Evolutionary conservation across 2,888 invertebrate genomes (phyloP).

Genomic region (Hesperia comma): DNA sequence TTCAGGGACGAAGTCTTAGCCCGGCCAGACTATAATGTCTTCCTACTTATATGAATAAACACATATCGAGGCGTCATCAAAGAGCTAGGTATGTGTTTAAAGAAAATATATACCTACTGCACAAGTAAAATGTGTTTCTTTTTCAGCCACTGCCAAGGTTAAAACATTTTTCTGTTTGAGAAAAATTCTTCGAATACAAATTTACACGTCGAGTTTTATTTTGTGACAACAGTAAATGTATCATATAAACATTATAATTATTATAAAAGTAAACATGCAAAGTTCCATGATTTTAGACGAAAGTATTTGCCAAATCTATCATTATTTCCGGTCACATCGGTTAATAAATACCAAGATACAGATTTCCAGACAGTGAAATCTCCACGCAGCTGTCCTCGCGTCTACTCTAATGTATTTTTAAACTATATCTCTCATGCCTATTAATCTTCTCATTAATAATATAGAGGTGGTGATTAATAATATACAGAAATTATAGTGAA

Average conservation of each 20-base stretch:
- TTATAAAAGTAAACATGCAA: not conserved
- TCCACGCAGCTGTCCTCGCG: constrained; percentile 29
- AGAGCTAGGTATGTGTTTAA: no score
- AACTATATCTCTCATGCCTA: constrained; percentile 18
- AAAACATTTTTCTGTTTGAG: constrained; percentile 6
- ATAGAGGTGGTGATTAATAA: constrained; percentile 16
- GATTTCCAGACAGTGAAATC: constrained; percentile 33
- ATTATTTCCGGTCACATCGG: constrained; percentile 10
- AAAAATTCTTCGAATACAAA: not conserved
- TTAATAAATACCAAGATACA: constrained; percentile 15
- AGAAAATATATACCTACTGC: no score
- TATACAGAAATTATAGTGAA: not conserved
- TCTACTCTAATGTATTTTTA: constrained; percentile 27
- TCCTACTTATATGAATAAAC: not conserved
- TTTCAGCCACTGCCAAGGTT: not conserved
- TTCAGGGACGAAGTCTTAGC: no score
- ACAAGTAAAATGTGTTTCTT: not conserved
- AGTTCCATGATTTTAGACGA: constrained; percentile 6
- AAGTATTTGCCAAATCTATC: constrained; percentile 20
- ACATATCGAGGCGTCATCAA: not conserved
- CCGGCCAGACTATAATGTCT: no score
- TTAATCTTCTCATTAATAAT: constrained; percentile 22
- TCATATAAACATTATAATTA: not conserved
- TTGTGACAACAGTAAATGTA: constrained; percentile 9
- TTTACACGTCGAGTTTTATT: not conserved